Evolutionary conservation across 2,888 invertebrate species (phyloP), one percentile per base, ranked within the genome.

Genomic region (Ichneumoninae sp.): DNA sequence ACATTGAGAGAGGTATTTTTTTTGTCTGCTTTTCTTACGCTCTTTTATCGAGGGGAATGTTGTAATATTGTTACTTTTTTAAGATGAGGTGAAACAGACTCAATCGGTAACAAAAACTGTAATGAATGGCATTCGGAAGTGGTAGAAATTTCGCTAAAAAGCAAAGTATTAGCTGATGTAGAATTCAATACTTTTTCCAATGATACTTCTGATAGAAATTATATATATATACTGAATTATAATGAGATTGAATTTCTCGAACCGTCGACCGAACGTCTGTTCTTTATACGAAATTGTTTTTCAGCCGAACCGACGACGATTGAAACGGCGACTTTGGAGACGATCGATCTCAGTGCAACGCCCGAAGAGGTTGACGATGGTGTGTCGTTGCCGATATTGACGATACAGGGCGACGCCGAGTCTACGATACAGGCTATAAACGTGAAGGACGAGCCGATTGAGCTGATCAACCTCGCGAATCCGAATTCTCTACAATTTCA

Each of bases 401-500:
- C 79, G 60, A 47, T 76, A 13, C 79, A 82, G 6, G n/a, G 72
- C 10, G 71, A 47, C 8, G 44, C 50, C 52, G 83, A 81, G 16
- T 40, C 79, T n/a, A n/a, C n/a, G n/a, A n/a, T n/a, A n/a, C n/a
- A n/a, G 3, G n/a, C 50, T 36, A 50, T 50, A 3, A 33, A 71
- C 47, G 62, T 16, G 8, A 81, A 82, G 30, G 76, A 84, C n/a
- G 79, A 84, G 30, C 74, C 78, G 71, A 71, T 86, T 57, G 87
- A 74, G 36, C 65, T 89, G 36, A 88, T 89, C 62, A 79, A 77
- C 69, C 72, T 90, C 30, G 68, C 89, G 16, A 88, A 86, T 77
- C 44, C 86, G n/a, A 87, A 89, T 69, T 72, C 86, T 57, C 60
- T 87, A 4, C 87, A 89, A n/a, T 80, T 88, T 33, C 87, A 87